phyloP scores from a whole-genome alignment of 2,888 invertebrate genomes.

The Loripinus fragilis region DNA sequence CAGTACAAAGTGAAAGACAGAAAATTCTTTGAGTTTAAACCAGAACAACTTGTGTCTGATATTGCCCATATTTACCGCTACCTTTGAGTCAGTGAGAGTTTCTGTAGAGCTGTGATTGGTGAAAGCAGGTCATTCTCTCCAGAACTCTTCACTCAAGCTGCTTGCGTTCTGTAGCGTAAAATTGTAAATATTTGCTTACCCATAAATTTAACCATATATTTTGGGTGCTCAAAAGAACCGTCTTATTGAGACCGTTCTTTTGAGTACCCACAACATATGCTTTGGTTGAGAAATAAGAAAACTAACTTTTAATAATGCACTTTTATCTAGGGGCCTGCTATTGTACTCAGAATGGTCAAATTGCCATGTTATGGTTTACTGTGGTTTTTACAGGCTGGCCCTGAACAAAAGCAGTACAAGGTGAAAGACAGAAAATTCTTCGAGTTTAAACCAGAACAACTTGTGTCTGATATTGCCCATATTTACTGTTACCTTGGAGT shows the following conservation, averaged over 20 bases:
- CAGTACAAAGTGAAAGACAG: constrained; percentile 93
- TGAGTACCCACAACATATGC: too few species aligned
- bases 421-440: constrained; percentile 92
- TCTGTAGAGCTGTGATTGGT: constrained; percentile 80
- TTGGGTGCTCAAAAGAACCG: too few species aligned
- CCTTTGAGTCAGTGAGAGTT: constrained; percentile 85
- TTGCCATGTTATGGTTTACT: too few species aligned
- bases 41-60: constrained; percentile 93
- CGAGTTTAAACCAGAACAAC: constrained; percentile 95
- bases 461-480: constrained; percentile 94
- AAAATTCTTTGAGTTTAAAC: constrained; percentile 95
- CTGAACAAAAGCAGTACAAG: constrained; percentile 95
- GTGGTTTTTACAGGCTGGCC: constrained; percentile 76
- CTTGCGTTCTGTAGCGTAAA: constrained; percentile 93
- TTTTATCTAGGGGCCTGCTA: too few species aligned
- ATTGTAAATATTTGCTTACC: too few species aligned
- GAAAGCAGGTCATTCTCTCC: constrained; percentile 97
- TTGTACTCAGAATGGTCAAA: too few species aligned
- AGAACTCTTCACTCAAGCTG: constrained; percentile 92
- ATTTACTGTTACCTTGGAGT: constrained; percentile 94
- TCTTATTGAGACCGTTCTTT: too few species aligned
- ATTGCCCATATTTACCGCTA: constrained; percentile 96
- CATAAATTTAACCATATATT: too few species aligned
- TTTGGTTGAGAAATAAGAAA: too few species aligned
- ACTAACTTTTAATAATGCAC: too few species aligned